Percentiles rank a stretch among this genome's conserved stretches.
These are phyloP conservation scores for Rhopilema esculentum DNA, from an alignment of 30 jellyfish, hydroid and myxozoan species.

Conservation along the genomic window DNA sequence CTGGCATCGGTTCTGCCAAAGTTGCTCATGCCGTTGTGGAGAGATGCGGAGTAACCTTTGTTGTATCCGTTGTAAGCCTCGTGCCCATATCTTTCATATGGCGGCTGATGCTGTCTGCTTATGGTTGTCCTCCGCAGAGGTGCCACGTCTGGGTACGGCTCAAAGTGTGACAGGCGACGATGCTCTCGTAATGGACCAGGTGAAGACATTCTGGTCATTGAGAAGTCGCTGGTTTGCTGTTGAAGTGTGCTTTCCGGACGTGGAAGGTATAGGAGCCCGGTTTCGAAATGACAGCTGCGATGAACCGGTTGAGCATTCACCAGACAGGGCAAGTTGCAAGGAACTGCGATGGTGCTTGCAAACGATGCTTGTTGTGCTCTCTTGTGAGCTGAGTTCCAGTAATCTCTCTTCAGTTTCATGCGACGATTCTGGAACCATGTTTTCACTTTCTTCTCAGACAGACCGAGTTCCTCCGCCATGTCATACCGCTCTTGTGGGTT, in stretches of 20 bases:
- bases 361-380: neutral
- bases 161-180: neutral
- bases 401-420: neutral
- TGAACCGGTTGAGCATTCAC: neutral
- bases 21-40: too few relatives aligned
- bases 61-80: too few relatives aligned
- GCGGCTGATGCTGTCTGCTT: too few relatives aligned
- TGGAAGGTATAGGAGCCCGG: neutral
- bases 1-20: too few relatives aligned
- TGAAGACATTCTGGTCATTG: neutral
- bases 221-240: neutral
- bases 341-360: neutral
- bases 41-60: too few relatives aligned
- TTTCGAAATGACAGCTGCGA: neutral
- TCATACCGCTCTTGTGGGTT: neutral
- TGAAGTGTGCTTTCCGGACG: neutral
- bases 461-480: neutral
- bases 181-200: neutral
- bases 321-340: neutral
- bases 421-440: constrained; percentile 41
- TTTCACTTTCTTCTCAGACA: neutral
- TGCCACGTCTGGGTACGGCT: neutral
- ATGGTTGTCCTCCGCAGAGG: too few relatives aligned
- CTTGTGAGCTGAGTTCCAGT: neutral
- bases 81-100: too few relatives aligned